Evolutionary conservation across 2,797 vertebrate genomes (phyloP), one percentile per base, ranked within the genome.

Genomic region (Falco cherrug): DNA sequence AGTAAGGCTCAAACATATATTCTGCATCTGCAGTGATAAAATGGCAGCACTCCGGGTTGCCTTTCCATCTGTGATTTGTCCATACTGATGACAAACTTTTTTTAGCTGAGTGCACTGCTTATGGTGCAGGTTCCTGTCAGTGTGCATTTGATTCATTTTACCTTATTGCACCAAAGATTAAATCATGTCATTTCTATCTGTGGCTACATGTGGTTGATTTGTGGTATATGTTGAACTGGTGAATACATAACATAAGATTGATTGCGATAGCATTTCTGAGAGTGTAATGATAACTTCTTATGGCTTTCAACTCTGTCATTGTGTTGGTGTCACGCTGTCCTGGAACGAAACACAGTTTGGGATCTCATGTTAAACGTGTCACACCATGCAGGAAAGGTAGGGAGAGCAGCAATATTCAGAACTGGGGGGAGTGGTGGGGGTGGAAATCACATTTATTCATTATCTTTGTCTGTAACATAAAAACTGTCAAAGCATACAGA

Each of bases 131-230:
- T 92, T 86, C 85, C 90, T 96, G 95, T 96, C 97, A 94, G 82
- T 60, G 93, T 63, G 95, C 90, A 77, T 96, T 97, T 98, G 97
- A 98, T 98, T 97, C 91, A 97, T 98, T 98, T 98, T 94, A 90
- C 92, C 45, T 97, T 97, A 97, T 97, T 97, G 97, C 97, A 96
- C 97, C 95, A 53, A 93, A 85, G 95, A 97, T 97, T 97, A 98
- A 98, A 98, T 98, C 95, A 98, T 98, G 97, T 97, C 90, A 94
- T 92, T 97, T 95, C 90, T 92, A 63, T 96, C 97, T 86, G 48
- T 95, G 94, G 91, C 95, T 98, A 89, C 94, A 56, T 50, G 95
- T 79, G 96, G 85, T 89, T 98, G 97, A 98, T 98, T 98, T 97
- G 93, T 97, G 97, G 96, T 85, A 82, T 92, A 14, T 89, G 92